These are phyloP conservation scores for Cottus gobio DNA, from an alignment of 2,113 vertebrate species.

Conservation along the genomic window DNA sequence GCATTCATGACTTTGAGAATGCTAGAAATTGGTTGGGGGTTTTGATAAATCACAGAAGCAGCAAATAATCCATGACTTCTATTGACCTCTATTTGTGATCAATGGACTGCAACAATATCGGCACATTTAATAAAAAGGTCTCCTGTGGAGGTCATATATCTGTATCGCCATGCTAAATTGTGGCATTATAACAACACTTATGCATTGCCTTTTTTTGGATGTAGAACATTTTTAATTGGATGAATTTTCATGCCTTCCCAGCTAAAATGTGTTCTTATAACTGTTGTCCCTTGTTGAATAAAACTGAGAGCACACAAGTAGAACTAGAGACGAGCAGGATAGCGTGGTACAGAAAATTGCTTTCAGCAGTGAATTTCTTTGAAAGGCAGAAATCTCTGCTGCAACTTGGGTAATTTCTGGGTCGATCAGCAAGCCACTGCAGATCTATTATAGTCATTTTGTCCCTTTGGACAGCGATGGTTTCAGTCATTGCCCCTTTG, in stretches of 20 bases:
- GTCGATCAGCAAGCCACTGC: slow-evolving; percentile 45
- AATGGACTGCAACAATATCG: slow-evolving; percentile 3
- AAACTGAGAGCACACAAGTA: slow-evolving; percentile 1
- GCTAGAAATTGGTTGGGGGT: not conserved
- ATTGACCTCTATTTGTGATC: slow-evolving; percentile 28
- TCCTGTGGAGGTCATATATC: not conserved
- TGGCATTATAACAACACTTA: not conserved
- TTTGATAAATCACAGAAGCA: slow-evolving; percentile 32
- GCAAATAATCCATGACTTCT: slow-evolving; percentile 5
- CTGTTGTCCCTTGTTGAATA: not conserved
- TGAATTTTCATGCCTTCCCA: not conserved
- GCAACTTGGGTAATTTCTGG: slow-evolving; percentile 39
- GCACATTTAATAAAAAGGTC: slow-evolving; percentile 14
- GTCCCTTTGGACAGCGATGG: slow-evolving; percentile 25
- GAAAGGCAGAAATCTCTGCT: slow-evolving; percentile 25
- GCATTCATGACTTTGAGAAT: slow-evolving; percentile 13
- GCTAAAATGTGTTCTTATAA: not conserved
- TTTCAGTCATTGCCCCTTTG: slow-evolving; percentile 38
- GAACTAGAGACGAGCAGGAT: not conserved
- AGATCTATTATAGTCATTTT: slow-evolving; percentile 45
- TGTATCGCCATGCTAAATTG: not conserved
- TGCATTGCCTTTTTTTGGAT: not conserved
- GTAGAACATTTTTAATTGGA: not conserved
- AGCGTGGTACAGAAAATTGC: slow-evolving; percentile 14
- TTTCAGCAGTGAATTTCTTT: slow-evolving; percentile 28